Base-by-base conservation (phyloP, 2,888 invertebrate species). In the Apamea sordens region DNA sequence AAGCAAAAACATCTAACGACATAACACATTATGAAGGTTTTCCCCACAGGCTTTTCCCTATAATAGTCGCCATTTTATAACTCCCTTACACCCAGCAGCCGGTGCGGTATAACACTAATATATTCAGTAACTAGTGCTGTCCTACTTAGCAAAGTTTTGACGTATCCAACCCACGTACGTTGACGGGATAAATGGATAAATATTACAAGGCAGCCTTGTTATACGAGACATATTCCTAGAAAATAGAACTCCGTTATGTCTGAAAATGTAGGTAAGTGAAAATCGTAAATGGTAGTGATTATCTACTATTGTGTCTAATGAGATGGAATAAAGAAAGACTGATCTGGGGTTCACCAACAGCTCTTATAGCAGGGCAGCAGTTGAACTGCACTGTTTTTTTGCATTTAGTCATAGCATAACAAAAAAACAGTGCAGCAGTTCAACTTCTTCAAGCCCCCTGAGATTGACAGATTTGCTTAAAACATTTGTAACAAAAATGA, bases 121-220 rank as follows among this genome's bases (percentile, higher is more conserved):
- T 82, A 85, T 85, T 80, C 77, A 80, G 47, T 76, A 79, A 87
- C 70, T 77, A 82, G 44, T 28, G 41, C n/a, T 65, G 88, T 72
- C 68, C 83, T 76, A 80, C 73, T 86, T 86, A 65, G 28, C 50
- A 56, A 77, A 82, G 53, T 73, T 71, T 73, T 63, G 73, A 73
- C 36, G 50, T 24, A 63, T 24, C 21, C 47, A 53, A 44, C 83
- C 77, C 77, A 85, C 70, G 56, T 15, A 50, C 21, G 47, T 24
- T 53, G 36, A 32, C 41, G 44, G 70, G 36, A 68, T 72, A 72
- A 50, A 76, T 65, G 28, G 61, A 41, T 64, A 64, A 28, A 67
- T 65, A 47, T 74, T 56, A 71, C 63, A 50, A 32, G 32, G 59
- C 15, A 56, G n/a, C 13, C 61, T 44, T 71, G n/a, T 61, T 50